Evolutionary conservation across 2,113 vertebrate genomes (phyloP).

Genomic region (Alosa alosa): DNA sequence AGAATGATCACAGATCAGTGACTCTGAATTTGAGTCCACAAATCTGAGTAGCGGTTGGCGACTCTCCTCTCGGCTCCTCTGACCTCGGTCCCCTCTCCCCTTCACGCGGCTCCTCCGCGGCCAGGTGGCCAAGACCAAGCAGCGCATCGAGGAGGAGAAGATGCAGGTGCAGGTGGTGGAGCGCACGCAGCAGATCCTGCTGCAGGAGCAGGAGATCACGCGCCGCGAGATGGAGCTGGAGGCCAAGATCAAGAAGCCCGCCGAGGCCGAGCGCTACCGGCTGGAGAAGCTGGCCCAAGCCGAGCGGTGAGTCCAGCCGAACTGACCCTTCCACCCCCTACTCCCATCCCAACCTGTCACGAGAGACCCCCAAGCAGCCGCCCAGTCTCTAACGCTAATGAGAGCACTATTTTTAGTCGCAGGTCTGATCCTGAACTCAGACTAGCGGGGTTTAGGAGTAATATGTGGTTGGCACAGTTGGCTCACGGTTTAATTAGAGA

Average conservation of each 20-base stretch:
- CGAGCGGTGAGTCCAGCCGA: slow-evolving; percentile 65
- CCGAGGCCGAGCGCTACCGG: slow-evolving; percentile 82
- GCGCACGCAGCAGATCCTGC: slow-evolving; percentile 83
- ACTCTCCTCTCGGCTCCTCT: background rate
- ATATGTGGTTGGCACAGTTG: background rate
- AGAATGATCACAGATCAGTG: no score
- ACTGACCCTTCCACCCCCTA: background rate
- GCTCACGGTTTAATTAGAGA: background rate
- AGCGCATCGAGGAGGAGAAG: slow-evolving; percentile 88
- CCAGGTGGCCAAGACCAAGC: slow-evolving; percentile 92
- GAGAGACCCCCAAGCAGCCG: background rate
- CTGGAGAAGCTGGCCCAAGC: slow-evolving; percentile 85
- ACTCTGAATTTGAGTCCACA: no score
- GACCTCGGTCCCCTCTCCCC: background rate
- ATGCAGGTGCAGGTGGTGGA: slow-evolving; percentile 91
- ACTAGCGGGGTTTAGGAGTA: background rate
- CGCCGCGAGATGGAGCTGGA: slow-evolving; percentile 86
- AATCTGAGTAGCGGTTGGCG: background rate
- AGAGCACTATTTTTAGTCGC: background rate
- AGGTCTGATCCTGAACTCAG: background rate
- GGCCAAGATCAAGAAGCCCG: slow-evolving; percentile 83
- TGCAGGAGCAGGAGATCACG: slow-evolving; percentile 89
- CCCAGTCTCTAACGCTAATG: background rate
- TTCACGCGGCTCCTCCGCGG: background rate
- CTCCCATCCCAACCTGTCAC: background rate